Base-by-base conservation (phyloP, 2,113 vertebrate genomes). In the Ophiodon elongatus region DNA sequence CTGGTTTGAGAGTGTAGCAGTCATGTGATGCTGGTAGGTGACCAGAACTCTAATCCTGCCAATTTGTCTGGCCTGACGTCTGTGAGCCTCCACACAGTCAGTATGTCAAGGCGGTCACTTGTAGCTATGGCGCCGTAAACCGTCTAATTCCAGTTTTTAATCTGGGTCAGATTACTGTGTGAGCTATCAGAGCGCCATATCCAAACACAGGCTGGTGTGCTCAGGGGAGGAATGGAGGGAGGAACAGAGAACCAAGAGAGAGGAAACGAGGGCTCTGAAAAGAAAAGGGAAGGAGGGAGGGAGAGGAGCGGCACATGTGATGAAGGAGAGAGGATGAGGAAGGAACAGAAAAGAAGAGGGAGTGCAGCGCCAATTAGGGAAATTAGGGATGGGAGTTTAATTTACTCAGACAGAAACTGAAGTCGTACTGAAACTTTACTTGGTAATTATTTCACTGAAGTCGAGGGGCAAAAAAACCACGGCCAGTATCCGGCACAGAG, bases 91-190 rank as follows among this genome's bases (percentile, higher is more conserved):
- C 56, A 31, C n/a, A 68, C 60, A 80, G 79, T 78, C 87, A 82
- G 66, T 39, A 37, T 56, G 17, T 82, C 79, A 50, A 45, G 76
- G 63, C 70, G 25, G 85, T 87, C 88, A 71, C 76, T 54, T 85
- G 84, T 29, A 43, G 63, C 39, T 14, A 6, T 15, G 39, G 85
- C 54, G 21, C 62, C 43, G 1, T 84, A 79, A 91, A 78, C 68
- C 79, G 33, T 70, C 76, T 80, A 88, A 85, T 82, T 87, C 82
- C 45, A 27, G 3, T 0, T 75, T 89, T 88, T 90, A 57, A 93
- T 95, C 84, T 87, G 89, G 87, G 82, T 74, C 78, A 85, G 90
- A 92, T 90, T 93, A 90, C 66, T 41, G 62, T 13, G 69, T 25
- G 33, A 77, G 75, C 52, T 19, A 74, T 64, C 64, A 60, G 15